These are phyloP conservation scores for Poeciliopsis turrubarensis DNA, from an alignment of 2,113 vertebrate genomes.

Conservation along the genomic window DNA sequence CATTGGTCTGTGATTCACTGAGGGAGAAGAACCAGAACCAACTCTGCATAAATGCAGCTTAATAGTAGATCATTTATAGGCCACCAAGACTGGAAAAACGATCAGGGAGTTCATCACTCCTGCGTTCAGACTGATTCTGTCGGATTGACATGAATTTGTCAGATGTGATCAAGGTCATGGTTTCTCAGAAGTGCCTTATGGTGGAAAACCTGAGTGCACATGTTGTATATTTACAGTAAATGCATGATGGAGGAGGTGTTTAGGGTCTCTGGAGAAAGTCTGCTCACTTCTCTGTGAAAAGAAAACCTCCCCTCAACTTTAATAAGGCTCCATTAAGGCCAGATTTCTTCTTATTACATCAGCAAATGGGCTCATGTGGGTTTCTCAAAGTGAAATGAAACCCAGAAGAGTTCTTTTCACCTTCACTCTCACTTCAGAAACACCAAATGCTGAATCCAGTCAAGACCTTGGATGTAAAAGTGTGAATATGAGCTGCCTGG, in stretches of 20 bases:
- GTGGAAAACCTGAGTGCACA: constrained; percentile 5
- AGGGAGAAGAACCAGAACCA: constrained; percentile 43
- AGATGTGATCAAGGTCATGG: constrained; percentile 41
- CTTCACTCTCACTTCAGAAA: constrained; percentile 38
- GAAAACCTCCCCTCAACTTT: constrained; percentile 20
- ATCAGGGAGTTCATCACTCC: background rate
- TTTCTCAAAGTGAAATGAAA: constrained; percentile 45
- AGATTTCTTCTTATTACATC: constrained; percentile 65
- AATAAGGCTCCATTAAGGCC: constrained; percentile 56
- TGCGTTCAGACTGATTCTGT: constrained; percentile 11
- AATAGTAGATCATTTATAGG: constrained; percentile 39
- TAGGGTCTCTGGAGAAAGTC: background rate
- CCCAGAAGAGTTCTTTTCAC: constrained; percentile 44
- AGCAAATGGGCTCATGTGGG: constrained; percentile 59
- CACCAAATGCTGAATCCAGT: constrained; percentile 3
- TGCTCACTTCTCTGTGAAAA: constrained; percentile 20
- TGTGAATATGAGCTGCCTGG: background rate
- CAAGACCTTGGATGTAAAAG: constrained; percentile 1
- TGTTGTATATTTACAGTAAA: constrained; percentile 17
- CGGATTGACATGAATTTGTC: constrained; percentile 2
- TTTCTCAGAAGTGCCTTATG: background rate
- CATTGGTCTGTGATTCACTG: constrained; percentile 50
- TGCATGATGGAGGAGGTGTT: constrained; percentile 2
- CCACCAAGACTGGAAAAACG: constrained; percentile 10
- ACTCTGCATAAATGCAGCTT: constrained; percentile 37